Conservation (phyloP, 2,113 vertebrate genomes). For the Platanista minor region DNA sequence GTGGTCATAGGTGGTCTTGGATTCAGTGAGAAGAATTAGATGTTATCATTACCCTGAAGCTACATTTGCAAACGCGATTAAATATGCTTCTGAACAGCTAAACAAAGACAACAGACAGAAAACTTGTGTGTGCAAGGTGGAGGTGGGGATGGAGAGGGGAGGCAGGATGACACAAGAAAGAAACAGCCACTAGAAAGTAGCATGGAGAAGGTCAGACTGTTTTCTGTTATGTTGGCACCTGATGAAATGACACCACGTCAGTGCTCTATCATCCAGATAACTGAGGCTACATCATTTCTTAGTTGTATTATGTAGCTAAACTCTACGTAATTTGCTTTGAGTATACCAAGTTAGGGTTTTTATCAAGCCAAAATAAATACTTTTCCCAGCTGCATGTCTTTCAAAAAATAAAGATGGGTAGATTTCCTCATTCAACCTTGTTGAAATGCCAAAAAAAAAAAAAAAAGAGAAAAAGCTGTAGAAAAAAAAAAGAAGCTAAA, state of each 20-base stretch:
- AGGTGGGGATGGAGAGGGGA: background rate
- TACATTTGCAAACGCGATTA: slow-evolving; percentile 33
- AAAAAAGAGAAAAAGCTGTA: background rate
- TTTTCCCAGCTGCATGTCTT: background rate
- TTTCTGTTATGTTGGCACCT: background rate
- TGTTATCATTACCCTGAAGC: slow-evolving; percentile 5
- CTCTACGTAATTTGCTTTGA: background rate
- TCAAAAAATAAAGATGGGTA: background rate
- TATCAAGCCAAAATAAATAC: background rate
- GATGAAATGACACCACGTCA: background rate
- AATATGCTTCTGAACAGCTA: slow-evolving; percentile 35
- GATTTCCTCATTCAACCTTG: background rate
- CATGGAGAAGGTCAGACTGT: background rate
- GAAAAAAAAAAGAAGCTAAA: background rate
- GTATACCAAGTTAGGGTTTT: background rate
- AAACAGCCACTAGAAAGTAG: background rate
- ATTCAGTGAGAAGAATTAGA: slow-evolving; percentile 35
- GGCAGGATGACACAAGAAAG: background rate
- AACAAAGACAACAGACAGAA: background rate
- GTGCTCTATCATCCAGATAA: background rate
- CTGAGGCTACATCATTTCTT: background rate
- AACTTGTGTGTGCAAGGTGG: background rate
- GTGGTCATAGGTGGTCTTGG: slow-evolving; percentile 26
- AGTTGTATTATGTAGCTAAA: background rate
- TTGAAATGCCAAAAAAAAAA: background rate